Percentiles rank a stretch among this genome's conserved stretches.
These are phyloP conservation scores for Notarius lentiginosus DNA, from an alignment of 2,113 vertebrate genomes.

Conservation along the genomic window DNA sequence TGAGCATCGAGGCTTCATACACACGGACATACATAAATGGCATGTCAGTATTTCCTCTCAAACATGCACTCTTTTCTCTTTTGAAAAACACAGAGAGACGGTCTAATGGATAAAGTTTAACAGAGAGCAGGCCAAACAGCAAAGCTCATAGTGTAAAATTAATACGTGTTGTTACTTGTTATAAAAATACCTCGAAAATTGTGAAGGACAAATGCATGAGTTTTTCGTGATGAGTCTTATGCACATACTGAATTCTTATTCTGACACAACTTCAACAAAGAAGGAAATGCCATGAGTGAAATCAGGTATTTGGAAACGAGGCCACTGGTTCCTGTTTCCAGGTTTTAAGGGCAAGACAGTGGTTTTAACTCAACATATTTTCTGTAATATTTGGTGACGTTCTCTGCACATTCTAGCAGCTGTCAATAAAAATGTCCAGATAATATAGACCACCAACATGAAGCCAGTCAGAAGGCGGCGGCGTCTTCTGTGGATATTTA, in stretches of 20 bases:
- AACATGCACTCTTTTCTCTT: conserved; percentile 17
- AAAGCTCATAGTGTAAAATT: not conserved
- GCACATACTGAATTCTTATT: not conserved
- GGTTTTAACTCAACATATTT: not conserved
- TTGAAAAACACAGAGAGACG: not conserved
- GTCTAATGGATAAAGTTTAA: not conserved
- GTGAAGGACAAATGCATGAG: not conserved
- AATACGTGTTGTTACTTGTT: not conserved
- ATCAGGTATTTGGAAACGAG: not conserved
- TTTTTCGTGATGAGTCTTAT: not conserved
- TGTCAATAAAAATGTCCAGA: not conserved
- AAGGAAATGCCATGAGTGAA: not conserved
- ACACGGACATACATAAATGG: conserved; percentile 8
- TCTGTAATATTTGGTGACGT: not conserved
- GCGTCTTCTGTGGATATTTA: not conserved
- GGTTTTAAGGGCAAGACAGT: not conserved
- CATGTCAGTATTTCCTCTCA: conserved; percentile 28
- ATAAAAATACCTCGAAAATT: not conserved
- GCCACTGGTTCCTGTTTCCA: not conserved
- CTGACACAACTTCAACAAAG: not conserved
- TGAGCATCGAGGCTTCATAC: conserved; percentile 21
- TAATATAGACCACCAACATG: not conserved
- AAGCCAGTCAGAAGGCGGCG: not conserved
- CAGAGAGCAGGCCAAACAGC: not conserved
- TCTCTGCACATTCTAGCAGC: not conserved